Conservation (phyloP, 1,140 invertebrate genomes). For the Atopsyche davidsoni region DNA sequence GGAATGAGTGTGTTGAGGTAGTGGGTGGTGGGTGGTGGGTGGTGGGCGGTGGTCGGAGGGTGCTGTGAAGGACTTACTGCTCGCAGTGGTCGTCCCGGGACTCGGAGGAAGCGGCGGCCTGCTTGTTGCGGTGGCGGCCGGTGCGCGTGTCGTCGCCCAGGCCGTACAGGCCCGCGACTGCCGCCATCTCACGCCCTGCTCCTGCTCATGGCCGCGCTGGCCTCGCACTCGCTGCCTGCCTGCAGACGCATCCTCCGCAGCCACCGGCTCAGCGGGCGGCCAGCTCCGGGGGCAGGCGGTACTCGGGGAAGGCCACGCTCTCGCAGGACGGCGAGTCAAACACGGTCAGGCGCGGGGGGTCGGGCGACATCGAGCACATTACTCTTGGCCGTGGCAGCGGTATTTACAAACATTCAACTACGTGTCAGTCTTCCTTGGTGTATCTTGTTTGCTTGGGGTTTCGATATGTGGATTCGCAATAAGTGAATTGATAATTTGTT, state of each 20-base stretch:
- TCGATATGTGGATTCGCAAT: no score
- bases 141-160: conserved; percentile 26
- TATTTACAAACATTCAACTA: no score
- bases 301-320: conserved; percentile 7
- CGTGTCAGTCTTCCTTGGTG: no score
- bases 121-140: conserved; percentile 24
- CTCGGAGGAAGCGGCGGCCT: conserved; percentile 18
- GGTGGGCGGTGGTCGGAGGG: no score
- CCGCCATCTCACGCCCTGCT: conserved; percentile 22
- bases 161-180: conserved; percentile 28
- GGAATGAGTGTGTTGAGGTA: background rate
- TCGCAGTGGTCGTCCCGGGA: conserved; percentile 26
- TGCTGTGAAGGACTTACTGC: conserved; percentile 21
- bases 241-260: background rate
- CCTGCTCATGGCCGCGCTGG: background rate
- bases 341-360: background rate
- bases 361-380: conserved; percentile 3
- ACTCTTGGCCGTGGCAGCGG: no score
- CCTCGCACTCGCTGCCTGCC: background rate
- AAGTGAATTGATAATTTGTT: no score
- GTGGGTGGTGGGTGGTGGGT: no score
- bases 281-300: conserved; percentile 10
- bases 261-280: no score
- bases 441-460: no score
- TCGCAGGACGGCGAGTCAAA: background rate